phyloP scores from a whole-genome alignment of 2,113 vertebrate species.

The Halcyon malimbica region DNA sequence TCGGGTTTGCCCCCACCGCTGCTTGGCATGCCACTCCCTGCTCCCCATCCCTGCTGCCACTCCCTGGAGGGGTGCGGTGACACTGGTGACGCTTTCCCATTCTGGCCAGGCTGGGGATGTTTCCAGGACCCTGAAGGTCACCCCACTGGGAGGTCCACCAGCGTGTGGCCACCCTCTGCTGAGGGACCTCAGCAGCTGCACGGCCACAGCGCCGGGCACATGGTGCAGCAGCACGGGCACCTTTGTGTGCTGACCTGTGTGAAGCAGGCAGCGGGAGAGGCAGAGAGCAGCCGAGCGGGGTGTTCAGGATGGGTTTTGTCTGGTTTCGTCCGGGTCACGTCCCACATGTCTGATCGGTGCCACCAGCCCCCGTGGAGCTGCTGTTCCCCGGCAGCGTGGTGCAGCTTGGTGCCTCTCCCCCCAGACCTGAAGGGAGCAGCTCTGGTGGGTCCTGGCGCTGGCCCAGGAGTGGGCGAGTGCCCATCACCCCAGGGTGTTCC shows the following conservation, averaged over 20 bases:
- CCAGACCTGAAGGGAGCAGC: not conserved
- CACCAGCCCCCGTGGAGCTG: not conserved
- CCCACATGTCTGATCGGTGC: not conserved
- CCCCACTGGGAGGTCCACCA: fast-evolving
- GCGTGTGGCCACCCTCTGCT: fast-evolving
- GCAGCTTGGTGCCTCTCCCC: not conserved
- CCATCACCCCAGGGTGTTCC: not conserved
- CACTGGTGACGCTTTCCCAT: fast-evolving
- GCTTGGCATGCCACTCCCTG: not conserved
- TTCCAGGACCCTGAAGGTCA: not conserved
- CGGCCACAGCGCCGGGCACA: fast-evolving
- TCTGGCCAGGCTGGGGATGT: not conserved
- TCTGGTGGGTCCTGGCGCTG: not conserved
- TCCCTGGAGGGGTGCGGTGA: fast-evolving
- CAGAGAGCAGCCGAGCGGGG: not conserved
- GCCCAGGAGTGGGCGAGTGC: not conserved
- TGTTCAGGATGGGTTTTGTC: not conserved
- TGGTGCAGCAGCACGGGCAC: fast-evolving
- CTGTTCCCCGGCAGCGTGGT: fast-evolving
- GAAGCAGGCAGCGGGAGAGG: not conserved
- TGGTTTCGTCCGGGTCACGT: not conserved
- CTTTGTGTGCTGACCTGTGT: not conserved
- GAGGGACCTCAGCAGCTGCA: not conserved
- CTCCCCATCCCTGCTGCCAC: not conserved
- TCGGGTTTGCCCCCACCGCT: fast-evolving